phyloP scores from a whole-genome alignment of 1,140 invertebrate genomes.

The Nebria ingens region DNA sequence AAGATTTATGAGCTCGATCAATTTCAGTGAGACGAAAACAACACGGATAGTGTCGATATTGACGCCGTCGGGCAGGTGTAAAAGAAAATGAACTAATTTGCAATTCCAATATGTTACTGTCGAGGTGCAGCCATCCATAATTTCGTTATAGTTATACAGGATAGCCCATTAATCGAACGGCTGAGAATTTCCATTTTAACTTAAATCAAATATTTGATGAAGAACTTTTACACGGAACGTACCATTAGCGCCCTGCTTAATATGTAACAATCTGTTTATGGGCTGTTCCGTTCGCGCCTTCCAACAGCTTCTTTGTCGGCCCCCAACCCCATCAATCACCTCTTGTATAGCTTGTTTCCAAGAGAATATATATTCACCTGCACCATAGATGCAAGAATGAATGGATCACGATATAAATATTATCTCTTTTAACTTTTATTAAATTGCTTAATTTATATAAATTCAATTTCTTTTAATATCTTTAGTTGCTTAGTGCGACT shows the following conservation, averaged over 20 bases:
- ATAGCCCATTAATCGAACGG: too few species aligned
- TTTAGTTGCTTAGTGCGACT: too few species aligned
- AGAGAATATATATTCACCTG: too few species aligned
- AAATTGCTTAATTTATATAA: too few species aligned
- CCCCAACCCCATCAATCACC: slow-evolving; percentile 4
- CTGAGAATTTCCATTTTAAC: background rate
- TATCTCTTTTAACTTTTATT: too few species aligned
- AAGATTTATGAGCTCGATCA: background rate
- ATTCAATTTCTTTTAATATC: too few species aligned
- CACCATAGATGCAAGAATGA: too few species aligned
- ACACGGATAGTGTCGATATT: background rate
- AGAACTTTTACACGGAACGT: background rate
- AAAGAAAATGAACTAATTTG: background rate
- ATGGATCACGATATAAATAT: too few species aligned
- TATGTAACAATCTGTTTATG: slow-evolving; percentile 8
- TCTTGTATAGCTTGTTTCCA: too few species aligned
- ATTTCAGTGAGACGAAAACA: background rate
- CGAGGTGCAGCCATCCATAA: background rate
- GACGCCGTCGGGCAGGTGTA: background rate
- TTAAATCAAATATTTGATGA: slow-evolving; percentile 10
- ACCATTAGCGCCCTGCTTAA: background rate
- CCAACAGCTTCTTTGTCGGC: background rate
- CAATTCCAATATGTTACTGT: background rate
- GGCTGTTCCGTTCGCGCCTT: background rate
- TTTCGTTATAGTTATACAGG: background rate